These are phyloP conservation scores for Cynocephalus volans DNA, from an alignment of 2,113 vertebrate species.

Conservation along the genomic window DNA sequence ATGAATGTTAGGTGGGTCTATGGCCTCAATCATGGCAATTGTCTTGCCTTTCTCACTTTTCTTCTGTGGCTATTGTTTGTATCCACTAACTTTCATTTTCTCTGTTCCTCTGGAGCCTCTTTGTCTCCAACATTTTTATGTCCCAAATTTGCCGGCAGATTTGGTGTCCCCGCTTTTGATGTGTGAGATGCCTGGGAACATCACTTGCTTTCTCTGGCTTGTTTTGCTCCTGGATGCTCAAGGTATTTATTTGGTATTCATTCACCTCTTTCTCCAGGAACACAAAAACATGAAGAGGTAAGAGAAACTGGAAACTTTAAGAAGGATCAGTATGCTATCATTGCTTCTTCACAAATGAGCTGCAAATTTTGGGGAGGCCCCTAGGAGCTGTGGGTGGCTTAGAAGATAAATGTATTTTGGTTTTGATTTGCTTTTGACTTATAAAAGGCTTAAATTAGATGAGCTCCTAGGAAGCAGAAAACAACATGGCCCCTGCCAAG, in stretches of 20 bases:
- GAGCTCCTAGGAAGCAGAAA: slow-evolving; percentile 4
- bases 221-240: not conserved
- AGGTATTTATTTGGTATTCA: not conserved
- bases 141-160: not conserved
- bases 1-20: not conserved
- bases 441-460: slow-evolving; percentile 2
- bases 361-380: not conserved
- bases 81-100: not conserved
- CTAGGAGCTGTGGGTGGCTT: not conserved
- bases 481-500: not conserved
- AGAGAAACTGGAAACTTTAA: not conserved
- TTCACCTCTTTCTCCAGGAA: not conserved
- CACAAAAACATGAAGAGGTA: not conserved
- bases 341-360: not conserved
- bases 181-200: not conserved
- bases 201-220: not conserved
- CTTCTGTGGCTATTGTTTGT: not conserved
- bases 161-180: not conserved
- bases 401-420: slow-evolving; percentile 9
- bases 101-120: not conserved
- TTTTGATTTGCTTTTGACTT: slow-evolving; percentile 55
- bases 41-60: not conserved
- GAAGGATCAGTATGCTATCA: not conserved
- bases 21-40: not conserved
- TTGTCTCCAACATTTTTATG: not conserved